Base-by-base conservation (phyloP, 2,888 invertebrate genomes). In the Lasioglossum oenotherae region DNA sequence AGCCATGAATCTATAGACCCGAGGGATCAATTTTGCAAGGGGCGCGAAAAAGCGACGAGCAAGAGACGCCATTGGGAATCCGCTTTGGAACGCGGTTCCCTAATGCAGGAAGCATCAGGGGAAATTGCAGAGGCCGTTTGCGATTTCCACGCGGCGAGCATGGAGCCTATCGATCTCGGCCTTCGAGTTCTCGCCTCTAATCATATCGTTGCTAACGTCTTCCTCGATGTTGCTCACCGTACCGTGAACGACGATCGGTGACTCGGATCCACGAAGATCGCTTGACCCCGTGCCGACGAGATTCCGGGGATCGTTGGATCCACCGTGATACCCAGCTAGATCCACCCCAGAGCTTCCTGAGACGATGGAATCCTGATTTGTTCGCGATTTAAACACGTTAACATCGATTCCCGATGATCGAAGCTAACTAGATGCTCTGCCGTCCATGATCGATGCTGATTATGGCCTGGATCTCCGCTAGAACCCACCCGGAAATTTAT, bases 181-280 rank as follows among this genome's bases (percentile, higher is more conserved):
- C 73, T 49, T 67, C 76, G 81, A 73, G 81, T 86, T 86, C 86
- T 82, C 83, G 87, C 83, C 80, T 85, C 81, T 89, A 89, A 89
- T 87, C 88, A 78, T 87, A 87, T 87, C 82, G 76, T 71, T 46
- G 72, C 57, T 83, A 86, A 86, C 86, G 82, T 83, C 83, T 89
- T 80, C 82, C 86, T 84, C 86, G 86, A 75, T 78, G 87, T 80
- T 87, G 84, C 72, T 80, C 84, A 84, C 57, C 80, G 74, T 86
- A 88, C 80, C 87, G 87, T 87, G 86, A 84, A 84, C 82, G 49
- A 38, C 73, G 74, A 84, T 85, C 72, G 31, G 71, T 78, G 80
- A 85, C 80, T 81, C 73, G 81, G 82, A 80, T 78, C 71, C 71
- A 14, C 64, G 71, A 71, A 80, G 57, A 83, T 67, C 79, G 82